Evolutionary conservation across 2,888 invertebrate genomes (phyloP), one percentile per base, ranked within the genome.

Genomic region (Tachystola acroxantha): DNA sequence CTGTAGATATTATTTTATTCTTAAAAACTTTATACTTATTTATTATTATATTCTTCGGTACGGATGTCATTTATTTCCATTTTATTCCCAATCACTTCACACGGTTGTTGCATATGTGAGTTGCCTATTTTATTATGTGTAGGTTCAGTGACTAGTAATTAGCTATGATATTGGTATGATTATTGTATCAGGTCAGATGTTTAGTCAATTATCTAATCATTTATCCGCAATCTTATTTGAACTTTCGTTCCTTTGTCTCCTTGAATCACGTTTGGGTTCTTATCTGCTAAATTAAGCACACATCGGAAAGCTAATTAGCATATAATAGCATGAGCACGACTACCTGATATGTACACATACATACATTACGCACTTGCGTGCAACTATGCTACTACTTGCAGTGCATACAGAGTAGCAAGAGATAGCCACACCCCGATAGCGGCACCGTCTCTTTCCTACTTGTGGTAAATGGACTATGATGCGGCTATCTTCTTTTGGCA

Each of bases 351-450:
- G 56, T 48, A 52, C 48, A 52, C 44, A 45, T 42, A 37, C 34
- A 32, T 51, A 48, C 46, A 57, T 45, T 52, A 66, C 61, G 57
- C 66, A 55, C 50, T 69, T 48, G 64, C 64, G 64, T 78, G 71
- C 69, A 71, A 57, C 64, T 66, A 73, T 24, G 16, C 61, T 67
- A 64, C 59, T 61, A 14, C 32, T 35, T 19, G 60, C 64, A 65
- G 55, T 64, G 75, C 72, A 77, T 77, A 75, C 67, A 72, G 70
- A 80, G 69, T 72, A 70, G 56, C 50, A 54, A 48, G 27, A 71
- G 69, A 71, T 74, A 77, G 70, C 78, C 82, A 77, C 84, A 82
- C 80, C 82, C 80, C 61, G 70, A 70, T 68, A 66, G 64, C 50
- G 48, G 40, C 47, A 54, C 64, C 24, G 48, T 75, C 75, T 73